Percentiles rank a stretch among this genome's conserved stretches.
phyloP scores from a whole-genome alignment of 2,113 vertebrate species.

The Labeo rohita region DNA sequence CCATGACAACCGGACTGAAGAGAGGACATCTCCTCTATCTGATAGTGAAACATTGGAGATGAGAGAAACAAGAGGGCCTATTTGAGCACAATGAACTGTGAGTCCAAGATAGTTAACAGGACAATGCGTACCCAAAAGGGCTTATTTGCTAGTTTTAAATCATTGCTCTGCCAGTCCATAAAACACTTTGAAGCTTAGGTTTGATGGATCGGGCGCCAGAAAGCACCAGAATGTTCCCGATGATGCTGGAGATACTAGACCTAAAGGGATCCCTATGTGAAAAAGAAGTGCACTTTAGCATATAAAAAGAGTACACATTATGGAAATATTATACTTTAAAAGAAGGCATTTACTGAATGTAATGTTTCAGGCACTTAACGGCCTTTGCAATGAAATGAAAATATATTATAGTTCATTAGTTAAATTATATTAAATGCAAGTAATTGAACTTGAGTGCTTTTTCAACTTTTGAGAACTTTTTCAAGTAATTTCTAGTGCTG shows the following conservation, averaged over 20 bases:
- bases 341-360: background rate
- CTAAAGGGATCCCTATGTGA: background rate
- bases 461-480: too few species aligned
- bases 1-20: constrained; percentile 50
- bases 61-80: constrained; percentile 25
- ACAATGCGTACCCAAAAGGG: constrained; percentile 7
- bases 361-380: background rate
- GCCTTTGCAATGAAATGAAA: background rate
- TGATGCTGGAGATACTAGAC: background rate
- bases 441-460: too few species aligned
- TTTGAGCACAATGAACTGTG: constrained; percentile 15
- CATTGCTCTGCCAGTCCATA: background rate
- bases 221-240: background rate
- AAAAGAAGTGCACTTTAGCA: background rate
- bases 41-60: constrained; percentile 26
- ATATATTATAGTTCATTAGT: background rate
- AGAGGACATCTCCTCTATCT: constrained; percentile 41
- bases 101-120: constrained; percentile 23
- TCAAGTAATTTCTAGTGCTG: too few species aligned
- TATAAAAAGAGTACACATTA: background rate
- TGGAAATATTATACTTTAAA: background rate
- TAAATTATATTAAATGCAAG: too few species aligned
- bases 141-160: background rate
- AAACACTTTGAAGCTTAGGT: background rate
- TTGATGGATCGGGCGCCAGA: background rate